phyloP scores from a whole-genome alignment of 2,113 vertebrate species.

The Rhinogobius similis region DNA sequence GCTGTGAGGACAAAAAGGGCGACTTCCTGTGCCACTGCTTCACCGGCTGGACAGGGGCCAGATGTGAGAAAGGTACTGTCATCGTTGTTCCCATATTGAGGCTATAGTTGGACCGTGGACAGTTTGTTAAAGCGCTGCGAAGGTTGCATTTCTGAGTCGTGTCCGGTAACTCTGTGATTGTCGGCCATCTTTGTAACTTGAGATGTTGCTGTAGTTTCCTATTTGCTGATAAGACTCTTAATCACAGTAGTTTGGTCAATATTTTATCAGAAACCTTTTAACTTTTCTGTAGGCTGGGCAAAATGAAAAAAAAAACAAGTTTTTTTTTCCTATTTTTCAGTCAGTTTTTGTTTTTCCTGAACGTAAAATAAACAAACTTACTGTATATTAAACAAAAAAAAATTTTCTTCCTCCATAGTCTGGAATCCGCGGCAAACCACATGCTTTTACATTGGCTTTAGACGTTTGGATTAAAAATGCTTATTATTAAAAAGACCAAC shows the following conservation, averaged over 20 bases:
- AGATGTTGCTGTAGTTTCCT: slow-evolving; percentile 17
- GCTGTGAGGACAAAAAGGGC: slow-evolving; percentile 90
- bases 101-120: not conserved
- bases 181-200: slow-evolving; percentile 32
- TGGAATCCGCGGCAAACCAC: too few species aligned
- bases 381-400: too few species aligned
- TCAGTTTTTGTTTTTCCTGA: too few species aligned
- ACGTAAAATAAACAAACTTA: too few species aligned
- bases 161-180: slow-evolving; percentile 1
- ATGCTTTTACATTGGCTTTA: too few species aligned
- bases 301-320: too few species aligned
- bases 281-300: too few species aligned
- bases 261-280: not conserved
- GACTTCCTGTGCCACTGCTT: slow-evolving; percentile 90
- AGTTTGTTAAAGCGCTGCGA: slow-evolving; percentile 16
- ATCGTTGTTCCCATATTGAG: slow-evolving; percentile 4
- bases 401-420: too few species aligned
- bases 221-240: slow-evolving; percentile 2
- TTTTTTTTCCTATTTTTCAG: too few species aligned
- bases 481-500: too few species aligned
- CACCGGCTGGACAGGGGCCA: slow-evolving; percentile 86
- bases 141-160: slow-evolving; percentile 22
- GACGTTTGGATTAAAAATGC: too few species aligned
- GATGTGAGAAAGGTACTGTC: slow-evolving; percentile 85
- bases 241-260: not conserved